A percentile compares a stretch with the other conserved stretches of the same genome.
These are phyloP conservation scores for Anas bahamensis DNA, from an alignment of 2,797 vertebrate genomes.

Conservation along the genomic window DNA sequence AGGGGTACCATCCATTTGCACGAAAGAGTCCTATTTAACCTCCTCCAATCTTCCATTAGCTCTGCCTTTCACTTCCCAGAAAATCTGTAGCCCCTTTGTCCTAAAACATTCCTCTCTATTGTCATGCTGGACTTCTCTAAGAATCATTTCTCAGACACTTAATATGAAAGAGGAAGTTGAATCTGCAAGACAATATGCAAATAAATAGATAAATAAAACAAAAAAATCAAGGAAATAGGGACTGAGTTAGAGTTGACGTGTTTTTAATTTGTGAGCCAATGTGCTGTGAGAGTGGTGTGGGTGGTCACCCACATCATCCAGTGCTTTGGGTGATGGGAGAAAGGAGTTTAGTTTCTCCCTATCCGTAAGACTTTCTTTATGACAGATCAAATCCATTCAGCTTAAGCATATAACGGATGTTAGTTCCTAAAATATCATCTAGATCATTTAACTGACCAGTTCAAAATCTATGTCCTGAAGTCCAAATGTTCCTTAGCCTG, in stretches of 20 bases:
- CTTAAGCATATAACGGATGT: neutral
- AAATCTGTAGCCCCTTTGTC: neutral
- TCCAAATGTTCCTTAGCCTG: neutral
- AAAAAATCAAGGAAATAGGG: neutral
- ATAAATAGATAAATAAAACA: neutral
- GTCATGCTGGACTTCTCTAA: neutral
- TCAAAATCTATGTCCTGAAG: neutral
- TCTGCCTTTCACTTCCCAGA: neutral
- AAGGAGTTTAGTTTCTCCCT: neutral
- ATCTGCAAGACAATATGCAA: neutral
- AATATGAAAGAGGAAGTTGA: neutral
- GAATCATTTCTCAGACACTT: neutral
- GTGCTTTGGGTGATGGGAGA: neutral
- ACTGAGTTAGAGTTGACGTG: neutral
- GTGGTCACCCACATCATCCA: neutral
- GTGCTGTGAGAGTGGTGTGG: neutral
- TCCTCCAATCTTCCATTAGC: neutral
- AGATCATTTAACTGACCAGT: neutral
- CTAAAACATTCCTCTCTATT: neutral
- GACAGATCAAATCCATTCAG: neutral
- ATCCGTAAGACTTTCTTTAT: neutral
- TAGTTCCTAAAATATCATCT: neutral
- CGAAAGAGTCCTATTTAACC: neutral
- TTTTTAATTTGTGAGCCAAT: neutral
- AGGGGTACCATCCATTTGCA: neutral